Evolutionary conservation across 2,113 vertebrate genomes (phyloP).

Genomic region (Ptilonorhynchus violaceus): DNA sequence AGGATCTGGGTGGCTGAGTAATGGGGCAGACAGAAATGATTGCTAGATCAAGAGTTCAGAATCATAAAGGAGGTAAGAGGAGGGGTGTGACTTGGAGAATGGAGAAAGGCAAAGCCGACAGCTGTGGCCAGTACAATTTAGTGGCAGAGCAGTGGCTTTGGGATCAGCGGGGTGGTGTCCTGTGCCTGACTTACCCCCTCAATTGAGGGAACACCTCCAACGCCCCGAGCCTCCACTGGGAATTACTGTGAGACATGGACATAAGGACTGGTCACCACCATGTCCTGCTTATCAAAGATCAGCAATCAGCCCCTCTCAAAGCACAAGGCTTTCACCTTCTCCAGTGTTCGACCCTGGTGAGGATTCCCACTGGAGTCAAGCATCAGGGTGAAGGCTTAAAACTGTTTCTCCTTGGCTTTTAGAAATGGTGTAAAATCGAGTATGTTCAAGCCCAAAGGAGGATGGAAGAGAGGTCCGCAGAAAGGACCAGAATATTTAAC

Average conservation of each 20-base stretch:
- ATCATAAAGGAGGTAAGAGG: not conserved
- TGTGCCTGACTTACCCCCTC: not conserved
- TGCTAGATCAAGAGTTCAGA: not conserved
- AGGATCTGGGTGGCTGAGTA: not conserved
- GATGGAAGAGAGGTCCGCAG: not conserved
- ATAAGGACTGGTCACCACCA: not conserved
- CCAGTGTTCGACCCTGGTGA: not conserved
- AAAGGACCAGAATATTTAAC: constrained; percentile 19
- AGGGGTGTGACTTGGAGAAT: not conserved
- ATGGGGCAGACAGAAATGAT: not conserved
- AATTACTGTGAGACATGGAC: not conserved
- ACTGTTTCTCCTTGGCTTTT: not conserved
- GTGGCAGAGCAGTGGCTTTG: not conserved
- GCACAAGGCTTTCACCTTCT: not conserved
- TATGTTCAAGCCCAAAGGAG: not conserved
- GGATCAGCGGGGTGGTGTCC: not conserved
- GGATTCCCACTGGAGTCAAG: not conserved
- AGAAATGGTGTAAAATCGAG: not conserved
- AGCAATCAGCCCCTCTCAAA: not conserved
- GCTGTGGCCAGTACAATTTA: not conserved
- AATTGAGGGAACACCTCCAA: not conserved
- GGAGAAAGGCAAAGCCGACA: not conserved
- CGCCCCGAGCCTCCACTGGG: not conserved
- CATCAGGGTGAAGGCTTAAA: not conserved
- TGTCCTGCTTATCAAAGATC: not conserved